These are phyloP conservation scores for Vanacampus margaritifer DNA, from an alignment of 2,113 vertebrate species.

Conservation along the genomic window DNA sequence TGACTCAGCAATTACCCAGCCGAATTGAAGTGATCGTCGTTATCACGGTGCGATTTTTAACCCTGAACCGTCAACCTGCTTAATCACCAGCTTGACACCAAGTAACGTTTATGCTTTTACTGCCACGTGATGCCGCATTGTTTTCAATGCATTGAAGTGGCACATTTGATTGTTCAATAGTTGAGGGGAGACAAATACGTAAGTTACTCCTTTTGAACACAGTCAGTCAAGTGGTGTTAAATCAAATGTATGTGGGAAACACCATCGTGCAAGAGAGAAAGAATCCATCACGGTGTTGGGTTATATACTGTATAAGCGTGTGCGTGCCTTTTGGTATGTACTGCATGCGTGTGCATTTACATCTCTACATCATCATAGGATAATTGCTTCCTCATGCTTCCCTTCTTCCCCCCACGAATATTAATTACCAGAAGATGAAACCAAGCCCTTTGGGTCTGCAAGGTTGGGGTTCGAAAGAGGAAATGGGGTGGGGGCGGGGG, in stretches of 20 bases:
- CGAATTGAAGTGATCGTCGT: too few species aligned
- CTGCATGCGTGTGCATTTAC: conserved; percentile 39
- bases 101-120: too few species aligned
- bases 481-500: conserved; percentile 44
- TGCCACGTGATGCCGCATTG: too few species aligned
- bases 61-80: too few species aligned
- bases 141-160: too few species aligned
- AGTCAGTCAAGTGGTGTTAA: conserved; percentile 19
- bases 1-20: too few species aligned
- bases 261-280: conserved; percentile 34
- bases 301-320: conserved; percentile 19
- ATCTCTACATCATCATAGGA: conserved; percentile 62
- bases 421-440: conserved; percentile 73
- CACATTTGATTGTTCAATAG: not conserved
- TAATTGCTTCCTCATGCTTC: conserved; percentile 75
- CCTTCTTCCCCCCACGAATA: conserved; percentile 56
- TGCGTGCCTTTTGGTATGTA: conserved; percentile 25
- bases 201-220: not conserved
- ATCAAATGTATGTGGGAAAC: conserved; percentile 34
- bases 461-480: conserved; percentile 52
- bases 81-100: too few species aligned
- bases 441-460: conserved; percentile 37
- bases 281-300: conserved; percentile 37
- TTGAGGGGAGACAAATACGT: not conserved
- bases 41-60: too few species aligned